These are phyloP conservation scores for Hypolimnas misippus DNA, from an alignment of 2,888 invertebrate species.

Conservation along the genomic window DNA sequence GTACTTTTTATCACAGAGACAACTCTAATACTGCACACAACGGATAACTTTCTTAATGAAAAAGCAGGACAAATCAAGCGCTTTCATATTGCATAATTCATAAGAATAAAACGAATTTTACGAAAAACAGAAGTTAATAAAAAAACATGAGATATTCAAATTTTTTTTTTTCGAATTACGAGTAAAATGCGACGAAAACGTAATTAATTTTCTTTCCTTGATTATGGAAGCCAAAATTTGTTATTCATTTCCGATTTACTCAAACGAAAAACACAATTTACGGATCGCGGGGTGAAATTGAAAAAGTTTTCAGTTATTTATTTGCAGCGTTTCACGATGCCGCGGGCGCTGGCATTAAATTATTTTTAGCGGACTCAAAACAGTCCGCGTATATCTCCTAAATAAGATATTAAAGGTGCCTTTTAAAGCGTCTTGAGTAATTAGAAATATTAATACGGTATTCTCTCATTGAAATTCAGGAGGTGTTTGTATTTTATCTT, in stretches of 20 bases:
- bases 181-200: constrained; percentile 48
- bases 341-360: constrained; percentile 64
- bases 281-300: constrained; percentile 78
- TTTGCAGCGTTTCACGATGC: constrained; percentile 69
- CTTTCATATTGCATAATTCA: constrained; percentile 13
- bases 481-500: not conserved
- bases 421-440: constrained; percentile 8
- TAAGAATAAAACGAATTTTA: constrained; percentile 24
- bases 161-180: constrained; percentile 42
- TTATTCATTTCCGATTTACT: constrained; percentile 80
- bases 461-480: not conserved
- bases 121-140: constrained; percentile 28
- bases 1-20: not conserved
- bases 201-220: constrained; percentile 68
- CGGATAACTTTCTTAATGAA: constrained; percentile 4
- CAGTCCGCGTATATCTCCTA: constrained; percentile 43
- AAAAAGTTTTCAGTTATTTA: constrained; percentile 82
- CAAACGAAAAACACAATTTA: constrained; percentile 81
- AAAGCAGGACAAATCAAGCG: not conserved
- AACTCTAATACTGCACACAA: not conserved
- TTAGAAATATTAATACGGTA: not conserved
- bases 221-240: constrained; percentile 72
- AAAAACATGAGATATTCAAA: constrained; percentile 36
- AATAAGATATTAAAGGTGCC: constrained; percentile 19
- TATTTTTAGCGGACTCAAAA: constrained; percentile 66